phyloP scores from a whole-genome alignment of 2,888 invertebrate species.

The Xanthia togata region DNA sequence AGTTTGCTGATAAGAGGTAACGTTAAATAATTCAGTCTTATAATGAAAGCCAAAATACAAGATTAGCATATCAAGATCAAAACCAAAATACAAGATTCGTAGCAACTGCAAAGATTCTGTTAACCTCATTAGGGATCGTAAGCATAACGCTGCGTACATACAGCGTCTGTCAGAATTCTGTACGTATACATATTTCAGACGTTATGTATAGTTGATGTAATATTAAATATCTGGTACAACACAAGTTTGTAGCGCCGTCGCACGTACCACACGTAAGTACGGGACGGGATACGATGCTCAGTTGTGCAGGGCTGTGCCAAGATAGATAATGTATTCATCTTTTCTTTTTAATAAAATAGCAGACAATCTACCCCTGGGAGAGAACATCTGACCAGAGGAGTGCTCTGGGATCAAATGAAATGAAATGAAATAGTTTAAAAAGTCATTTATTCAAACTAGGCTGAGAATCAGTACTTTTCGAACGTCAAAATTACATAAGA shows the following conservation, averaged over 20 bases:
- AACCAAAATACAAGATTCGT: conserved; percentile 25
- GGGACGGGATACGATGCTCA: conserved; percentile 73
- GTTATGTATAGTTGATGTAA: conserved; percentile 60
- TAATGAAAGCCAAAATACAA: conserved; percentile 2
- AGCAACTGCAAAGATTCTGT: conserved; percentile 30
- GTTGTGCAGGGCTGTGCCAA: conserved; percentile 58
- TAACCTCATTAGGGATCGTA: conserved; percentile 44
- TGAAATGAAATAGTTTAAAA: too few species aligned
- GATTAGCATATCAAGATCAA: conserved; percentile 23
- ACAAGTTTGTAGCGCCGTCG: conserved; percentile 71
- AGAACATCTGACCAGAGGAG: background rate
- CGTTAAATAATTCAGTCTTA: conserved; percentile 25
- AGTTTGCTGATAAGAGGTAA: background rate
- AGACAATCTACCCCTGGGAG: background rate
- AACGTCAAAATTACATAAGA: too few species aligned
- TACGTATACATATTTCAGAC: conserved; percentile 1
- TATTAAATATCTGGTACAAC: conserved; percentile 67
- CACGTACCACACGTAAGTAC: conserved; percentile 70
- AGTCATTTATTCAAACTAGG: too few species aligned
- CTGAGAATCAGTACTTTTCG: too few species aligned
- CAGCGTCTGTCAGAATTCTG: conserved; percentile 20
- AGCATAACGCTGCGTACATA: conserved; percentile 25
- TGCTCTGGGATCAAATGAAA: too few species aligned
- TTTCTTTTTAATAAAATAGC: background rate
- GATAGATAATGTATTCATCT: background rate